Evolutionary conservation across 1,140 invertebrate species (phyloP).

Genomic region (Bombyx mori): DNA sequence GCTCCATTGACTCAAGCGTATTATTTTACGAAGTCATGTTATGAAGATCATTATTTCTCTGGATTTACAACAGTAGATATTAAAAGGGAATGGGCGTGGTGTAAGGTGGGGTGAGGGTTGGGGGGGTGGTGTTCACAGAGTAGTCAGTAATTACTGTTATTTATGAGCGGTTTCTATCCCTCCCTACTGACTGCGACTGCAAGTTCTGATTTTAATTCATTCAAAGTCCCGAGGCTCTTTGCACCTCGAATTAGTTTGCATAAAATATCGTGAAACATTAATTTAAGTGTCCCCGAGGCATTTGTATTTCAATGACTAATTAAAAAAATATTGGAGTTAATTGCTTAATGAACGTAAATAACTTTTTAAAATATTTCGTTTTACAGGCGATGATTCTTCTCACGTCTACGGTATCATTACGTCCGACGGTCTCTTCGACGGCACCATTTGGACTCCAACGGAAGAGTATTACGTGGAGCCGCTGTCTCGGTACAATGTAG

Average conservation of each 20-base stretch:
- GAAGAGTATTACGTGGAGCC: conserved; percentile 92
- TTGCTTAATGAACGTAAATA: conserved; percentile 6
- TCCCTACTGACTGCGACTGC: conserved; percentile 36
- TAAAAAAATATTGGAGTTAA: conserved; percentile 23
- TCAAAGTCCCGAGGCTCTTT: conserved; percentile 45
- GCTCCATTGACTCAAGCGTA: no score
- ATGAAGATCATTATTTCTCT: no score
- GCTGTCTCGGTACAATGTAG: conserved; percentile 79
- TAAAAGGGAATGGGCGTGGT: no score
- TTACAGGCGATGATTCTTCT: conserved; percentile 87
- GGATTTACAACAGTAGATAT: no score
- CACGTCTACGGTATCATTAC: conserved; percentile 89
- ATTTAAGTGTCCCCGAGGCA: conserved; percentile 27
- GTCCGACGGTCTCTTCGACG: conserved; percentile 89
- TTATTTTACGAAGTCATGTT: no score
- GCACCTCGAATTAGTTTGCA: conserved; percentile 58
- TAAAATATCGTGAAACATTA: conserved; percentile 56
- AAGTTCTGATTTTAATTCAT: conserved; percentile 65
- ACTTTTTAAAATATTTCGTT: conserved; percentile 6
- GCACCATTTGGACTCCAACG: conserved; percentile 81
- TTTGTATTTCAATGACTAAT: conserved; percentile 41
- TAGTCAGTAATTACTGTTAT: conserved; percentile 49
- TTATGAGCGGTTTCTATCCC: conserved; percentile 55
- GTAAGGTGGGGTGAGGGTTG: conserved; percentile 14
- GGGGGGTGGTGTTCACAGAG: conserved; percentile 6